Evolutionary conservation across 2,888 invertebrate species (phyloP).

Genomic region (Megalurothrips usitatus): DNA sequence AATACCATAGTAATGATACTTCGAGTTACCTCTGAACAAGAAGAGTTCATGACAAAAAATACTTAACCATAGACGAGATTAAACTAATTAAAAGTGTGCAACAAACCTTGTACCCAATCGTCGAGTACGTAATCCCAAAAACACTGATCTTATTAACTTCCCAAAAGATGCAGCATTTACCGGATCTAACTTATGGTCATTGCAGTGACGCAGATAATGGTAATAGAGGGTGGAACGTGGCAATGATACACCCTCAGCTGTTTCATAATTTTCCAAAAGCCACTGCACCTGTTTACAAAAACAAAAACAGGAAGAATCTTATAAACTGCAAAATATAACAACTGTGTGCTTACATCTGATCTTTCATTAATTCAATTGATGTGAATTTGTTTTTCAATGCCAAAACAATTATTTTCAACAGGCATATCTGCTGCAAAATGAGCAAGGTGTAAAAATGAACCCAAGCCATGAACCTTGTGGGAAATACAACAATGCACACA

Average conservation of each 20-base stretch:
- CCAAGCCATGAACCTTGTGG: too few relatives aligned
- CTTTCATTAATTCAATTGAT: too few relatives aligned
- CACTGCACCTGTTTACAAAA: constrained; percentile 67
- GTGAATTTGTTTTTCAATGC: too few relatives aligned
- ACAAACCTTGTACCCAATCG: constrained; percentile 83
- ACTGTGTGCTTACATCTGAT: too few relatives aligned
- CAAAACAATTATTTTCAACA: too few relatives aligned
- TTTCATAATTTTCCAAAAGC: constrained; percentile 97
- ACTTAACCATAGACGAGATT: neutral
- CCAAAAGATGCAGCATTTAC: constrained; percentile 99
- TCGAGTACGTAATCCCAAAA: constrained; percentile 89
- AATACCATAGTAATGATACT: constrained; percentile 99
- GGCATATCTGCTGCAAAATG: too few relatives aligned
- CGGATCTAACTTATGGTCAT: constrained; percentile 88
- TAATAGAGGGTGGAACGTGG: constrained; percentile 94
- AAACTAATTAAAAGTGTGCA: neutral
- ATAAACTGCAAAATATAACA: neutral
- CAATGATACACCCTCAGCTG: constrained; percentile 88
- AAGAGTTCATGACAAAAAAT: neutral
- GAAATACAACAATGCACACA: too few relatives aligned
- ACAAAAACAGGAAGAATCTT: neutral
- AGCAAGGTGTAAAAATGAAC: too few relatives aligned
- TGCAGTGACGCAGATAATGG: constrained; percentile 95
- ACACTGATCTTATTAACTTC: constrained; percentile 96
- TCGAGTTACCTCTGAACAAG: constrained; percentile 79